Evolutionary conservation across 2,113 vertebrate genomes (phyloP).

Genomic region (Sander lucioperca): DNA sequence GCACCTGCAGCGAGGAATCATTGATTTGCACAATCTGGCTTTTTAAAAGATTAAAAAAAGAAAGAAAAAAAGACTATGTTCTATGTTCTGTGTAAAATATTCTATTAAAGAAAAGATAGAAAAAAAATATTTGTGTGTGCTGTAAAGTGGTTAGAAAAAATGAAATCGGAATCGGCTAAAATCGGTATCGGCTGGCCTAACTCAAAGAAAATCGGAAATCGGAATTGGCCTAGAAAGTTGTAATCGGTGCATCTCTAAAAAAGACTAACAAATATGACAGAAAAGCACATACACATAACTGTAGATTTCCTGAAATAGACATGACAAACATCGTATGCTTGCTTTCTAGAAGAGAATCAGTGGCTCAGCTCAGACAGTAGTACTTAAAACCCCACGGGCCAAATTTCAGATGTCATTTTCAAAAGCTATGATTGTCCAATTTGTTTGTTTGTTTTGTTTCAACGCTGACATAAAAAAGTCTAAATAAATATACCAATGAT

Average conservation of each 20-base stretch:
- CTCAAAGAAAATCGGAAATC: too few relatives aligned
- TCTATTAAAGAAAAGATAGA: too few relatives aligned
- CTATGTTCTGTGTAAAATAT: too few relatives aligned
- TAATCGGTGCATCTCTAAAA: too few relatives aligned
- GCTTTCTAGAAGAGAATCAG: slow-evolving; percentile 38
- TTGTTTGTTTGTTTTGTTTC: slow-evolving; percentile 58
- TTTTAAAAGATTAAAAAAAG: background rate
- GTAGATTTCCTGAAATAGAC: slow-evolving; percentile 65
- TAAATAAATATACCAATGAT: slow-evolving; percentile 45
- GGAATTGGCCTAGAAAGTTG: too few relatives aligned
- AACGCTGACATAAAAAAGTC: slow-evolving; percentile 40
- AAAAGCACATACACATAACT: slow-evolving; percentile 22
- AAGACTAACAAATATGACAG: slow-evolving; percentile 12
- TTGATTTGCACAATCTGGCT: background rate
- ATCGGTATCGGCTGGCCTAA: too few relatives aligned
- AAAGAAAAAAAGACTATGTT: too few relatives aligned
- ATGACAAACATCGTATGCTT: slow-evolving; percentile 53
- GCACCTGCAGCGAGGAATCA: background rate
- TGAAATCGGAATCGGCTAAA: too few relatives aligned
- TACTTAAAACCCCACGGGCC: slow-evolving; percentile 39
- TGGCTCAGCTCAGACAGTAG: slow-evolving; percentile 10
- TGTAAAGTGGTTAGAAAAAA: too few relatives aligned
- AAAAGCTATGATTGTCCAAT: slow-evolving; percentile 49
- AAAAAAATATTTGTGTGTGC: too few relatives aligned
- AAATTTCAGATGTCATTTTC: slow-evolving; percentile 56